Evolutionary conservation across 2,888 invertebrate genomes (phyloP).

Genomic region (Sussaba pulchella): DNA sequence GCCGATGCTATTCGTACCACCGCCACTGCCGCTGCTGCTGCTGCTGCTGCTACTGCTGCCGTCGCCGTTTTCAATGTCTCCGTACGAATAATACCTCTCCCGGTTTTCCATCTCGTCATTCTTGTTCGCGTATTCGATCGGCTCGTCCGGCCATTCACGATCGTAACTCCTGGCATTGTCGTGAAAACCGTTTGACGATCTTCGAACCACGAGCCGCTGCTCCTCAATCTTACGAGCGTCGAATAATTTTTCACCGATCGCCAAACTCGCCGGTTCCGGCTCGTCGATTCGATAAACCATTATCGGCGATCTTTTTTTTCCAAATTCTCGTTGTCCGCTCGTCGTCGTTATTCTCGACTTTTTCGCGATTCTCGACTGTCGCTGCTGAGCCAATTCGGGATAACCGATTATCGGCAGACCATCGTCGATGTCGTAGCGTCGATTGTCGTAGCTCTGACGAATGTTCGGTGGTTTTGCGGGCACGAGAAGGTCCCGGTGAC

Average conservation of each 20-base stretch:
- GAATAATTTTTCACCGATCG: not conserved
- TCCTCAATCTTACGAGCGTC: conserved; percentile 25
- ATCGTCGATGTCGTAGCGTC: conserved; percentile 23
- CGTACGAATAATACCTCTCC: conserved; percentile 43
- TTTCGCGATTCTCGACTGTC: conserved; percentile 20
- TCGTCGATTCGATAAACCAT: conserved; percentile 42
- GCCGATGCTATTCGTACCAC: conserved; percentile 25
- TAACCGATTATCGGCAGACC: conserved; percentile 21
- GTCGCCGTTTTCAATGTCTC: conserved; percentile 2
- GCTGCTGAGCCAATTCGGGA: conserved; percentile 12
- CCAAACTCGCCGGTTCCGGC: conserved; percentile 12
- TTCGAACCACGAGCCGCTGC: not conserved
- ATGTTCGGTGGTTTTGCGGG: conserved; percentile 33
- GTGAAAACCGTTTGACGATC: conserved; percentile 10
- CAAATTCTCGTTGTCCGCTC: conserved; percentile 6
- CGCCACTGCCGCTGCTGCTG: conserved; percentile 11
- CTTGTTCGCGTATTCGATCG: conserved; percentile 29
- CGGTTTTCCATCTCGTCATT: conserved; percentile 54
- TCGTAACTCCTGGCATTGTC: conserved; percentile 1
- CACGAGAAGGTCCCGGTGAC: conserved; percentile 44
- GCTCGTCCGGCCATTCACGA: conserved; percentile 18
- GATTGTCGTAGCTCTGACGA: conserved; percentile 5
- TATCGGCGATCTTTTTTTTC: conserved; percentile 44
- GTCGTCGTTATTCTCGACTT: conserved; percentile 26
- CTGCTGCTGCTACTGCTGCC: conserved; percentile 19